Base-by-base conservation (phyloP, 1,140 invertebrate species). In the Ostrea edulis region DNA sequence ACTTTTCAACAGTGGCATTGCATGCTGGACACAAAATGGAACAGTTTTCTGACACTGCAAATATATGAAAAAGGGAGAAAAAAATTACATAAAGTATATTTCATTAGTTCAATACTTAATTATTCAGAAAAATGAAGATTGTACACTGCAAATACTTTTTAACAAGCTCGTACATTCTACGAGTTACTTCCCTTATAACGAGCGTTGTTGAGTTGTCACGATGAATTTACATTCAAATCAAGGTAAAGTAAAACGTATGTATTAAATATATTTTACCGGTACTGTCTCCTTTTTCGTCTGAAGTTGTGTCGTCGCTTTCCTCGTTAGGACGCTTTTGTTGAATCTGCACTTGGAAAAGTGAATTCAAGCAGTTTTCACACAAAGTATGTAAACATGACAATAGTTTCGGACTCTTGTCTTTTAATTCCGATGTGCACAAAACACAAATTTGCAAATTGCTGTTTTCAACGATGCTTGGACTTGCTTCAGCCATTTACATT, bases 371-470 rank as follows among this genome's bases (percentile, higher is more conserved):
- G 86, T 96, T 95, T 53, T 96, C 96, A 94, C 98, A 98, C 71
- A 97, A 96, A 54, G 97, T 97, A 94, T 98, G 98, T 85, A 98
- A 96, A 94, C 98, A 98, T 93, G 97, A 97, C 86, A 98, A 95
- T 51, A 98, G 95, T 94, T 97, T 98, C 0, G 97, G 97, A 65
- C 96, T 95, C 92, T 94, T 96, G 44, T 95, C 92, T 20, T 95
- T 95, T 58, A 97, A 95, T 44, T 95, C 93, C 92, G 96, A 96
- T n/a, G 95, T 95, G 93, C 97, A 97, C 93, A 97, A 86, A 11
- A 91, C 91, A 86, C 93, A 93, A n/a, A 87, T 52, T 62, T 90
- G 89, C 17, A 92, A 68, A 22, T 90, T 83, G 58, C 87, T 87
- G 14, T 82, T 71, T 53, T 89, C 84, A 77, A 68, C 68, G 44